Evolutionary conservation across 2,797 vertebrate species (phyloP).

Genomic region (Meriones psammophilus): DNA sequence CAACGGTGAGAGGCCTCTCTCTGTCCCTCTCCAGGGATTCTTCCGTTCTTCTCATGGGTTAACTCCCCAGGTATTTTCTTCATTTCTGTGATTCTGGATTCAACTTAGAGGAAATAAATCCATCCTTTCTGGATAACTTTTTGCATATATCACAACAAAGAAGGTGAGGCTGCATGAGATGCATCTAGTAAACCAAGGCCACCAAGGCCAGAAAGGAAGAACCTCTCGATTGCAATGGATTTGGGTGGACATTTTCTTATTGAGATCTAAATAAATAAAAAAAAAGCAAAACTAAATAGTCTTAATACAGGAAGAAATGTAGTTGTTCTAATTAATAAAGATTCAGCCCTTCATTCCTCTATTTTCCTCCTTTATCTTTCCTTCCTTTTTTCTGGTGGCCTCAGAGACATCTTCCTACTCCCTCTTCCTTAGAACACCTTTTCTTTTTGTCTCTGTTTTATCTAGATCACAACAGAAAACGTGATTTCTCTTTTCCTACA

Average conservation of each 20-base stretch:
- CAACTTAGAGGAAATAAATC: slow-evolving; percentile 48
- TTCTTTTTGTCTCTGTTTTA: background rate
- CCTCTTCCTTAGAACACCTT: background rate
- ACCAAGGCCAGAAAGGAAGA: slow-evolving; percentile 60
- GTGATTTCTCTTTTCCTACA: background rate
- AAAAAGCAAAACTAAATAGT: background rate
- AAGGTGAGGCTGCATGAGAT: background rate
- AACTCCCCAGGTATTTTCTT: slow-evolving; percentile 24
- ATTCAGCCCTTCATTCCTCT: background rate
- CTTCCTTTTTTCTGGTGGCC: background rate
- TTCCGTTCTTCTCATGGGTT: slow-evolving; percentile 26
- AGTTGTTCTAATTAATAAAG: background rate
- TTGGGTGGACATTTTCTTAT: slow-evolving; percentile 10
- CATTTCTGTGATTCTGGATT: slow-evolving; percentile 60
- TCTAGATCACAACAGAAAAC: background rate
- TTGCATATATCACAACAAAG: background rate
- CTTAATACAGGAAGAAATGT: background rate
- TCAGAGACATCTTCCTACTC: background rate
- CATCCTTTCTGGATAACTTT: slow-evolving; percentile 59
- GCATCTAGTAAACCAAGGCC: slow-evolving; percentile 50
- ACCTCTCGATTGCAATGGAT: background rate
- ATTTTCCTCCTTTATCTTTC: background rate
- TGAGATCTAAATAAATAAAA: slow-evolving; percentile 12
- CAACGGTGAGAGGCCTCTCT: background rate
- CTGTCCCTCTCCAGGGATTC: background rate